A percentile compares a stretch with the other conserved stretches of the same genome.
These are phyloP conservation scores for Pseudococcus jackbeardsleyi DNA, from an alignment of 2,888 invertebrate species.

Conservation along the genomic window DNA sequence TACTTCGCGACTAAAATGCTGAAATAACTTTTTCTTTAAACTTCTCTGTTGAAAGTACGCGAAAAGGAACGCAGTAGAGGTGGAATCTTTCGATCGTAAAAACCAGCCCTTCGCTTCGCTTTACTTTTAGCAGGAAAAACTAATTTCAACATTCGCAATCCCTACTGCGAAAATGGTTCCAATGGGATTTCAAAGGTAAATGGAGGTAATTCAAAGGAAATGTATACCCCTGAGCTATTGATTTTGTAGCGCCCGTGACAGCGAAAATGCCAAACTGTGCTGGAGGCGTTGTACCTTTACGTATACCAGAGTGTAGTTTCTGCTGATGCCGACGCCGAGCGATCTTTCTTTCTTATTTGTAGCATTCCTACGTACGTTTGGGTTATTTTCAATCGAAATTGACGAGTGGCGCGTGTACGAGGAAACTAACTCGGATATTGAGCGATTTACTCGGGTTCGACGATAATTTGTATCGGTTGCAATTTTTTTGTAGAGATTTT, in stretches of 20 bases:
- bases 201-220: slow-evolving; percentile 60
- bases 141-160: slow-evolving; percentile 63
- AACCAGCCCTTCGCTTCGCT: slow-evolving; percentile 53
- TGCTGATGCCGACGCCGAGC: not conserved
- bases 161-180: slow-evolving; percentile 62
- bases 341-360: not conserved
- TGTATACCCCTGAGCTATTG: slow-evolving; percentile 61
- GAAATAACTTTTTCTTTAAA: slow-evolving; percentile 52
- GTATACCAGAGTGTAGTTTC: not conserved
- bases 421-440: not conserved
- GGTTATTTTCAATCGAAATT: not conserved
- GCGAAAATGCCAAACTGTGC: slow-evolving; percentile 38
- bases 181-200: slow-evolving; percentile 63
- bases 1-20: slow-evolving; percentile 37
- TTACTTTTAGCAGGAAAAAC: slow-evolving; percentile 61
- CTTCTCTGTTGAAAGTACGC: slow-evolving; percentile 39
- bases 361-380: not conserved
- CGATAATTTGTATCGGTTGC: not conserved
- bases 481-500: too few species aligned
- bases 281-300: slow-evolving; percentile 7
- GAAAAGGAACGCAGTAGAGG: slow-evolving; percentile 40
- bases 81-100: slow-evolving; percentile 60
- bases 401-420: not conserved
- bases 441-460: not conserved
- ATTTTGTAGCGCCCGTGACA: slow-evolving; percentile 56